Evolutionary conservation across 1,140 invertebrate genomes (phyloP).

Genomic region (Cecropterus lyciades): DNA sequence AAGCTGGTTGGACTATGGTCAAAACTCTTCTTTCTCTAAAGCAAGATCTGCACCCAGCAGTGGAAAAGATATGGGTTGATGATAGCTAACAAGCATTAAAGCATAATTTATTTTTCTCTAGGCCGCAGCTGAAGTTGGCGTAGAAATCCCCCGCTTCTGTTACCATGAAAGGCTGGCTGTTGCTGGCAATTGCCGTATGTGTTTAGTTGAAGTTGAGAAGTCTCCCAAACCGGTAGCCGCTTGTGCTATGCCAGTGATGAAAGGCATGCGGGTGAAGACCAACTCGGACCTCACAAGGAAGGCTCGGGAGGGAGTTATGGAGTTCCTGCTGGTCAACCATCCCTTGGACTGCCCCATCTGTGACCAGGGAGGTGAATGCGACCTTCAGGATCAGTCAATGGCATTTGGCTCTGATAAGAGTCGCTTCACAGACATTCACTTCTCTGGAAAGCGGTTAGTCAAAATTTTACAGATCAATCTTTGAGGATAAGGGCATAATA

Average conservation of each 20-base stretch:
- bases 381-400: constrained; percentile 99
- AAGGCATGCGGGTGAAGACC: constrained; percentile 97
- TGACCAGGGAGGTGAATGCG: constrained; percentile 99
- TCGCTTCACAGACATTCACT: constrained; percentile 96
- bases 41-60: no score
- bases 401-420: constrained; percentile 99
- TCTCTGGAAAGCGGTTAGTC: constrained; percentile 94
- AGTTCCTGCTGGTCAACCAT: constrained; percentile 99
- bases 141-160: constrained; percentile 99
- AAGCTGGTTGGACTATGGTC: no score
- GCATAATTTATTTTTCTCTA: constrained; percentile 46
- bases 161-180: constrained; percentile 99
- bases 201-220: constrained; percentile 99
- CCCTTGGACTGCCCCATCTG: constrained; percentile 99
- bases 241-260: constrained; percentile 99
- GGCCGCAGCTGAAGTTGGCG: constrained; percentile 97
- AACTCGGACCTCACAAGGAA: constrained; percentile 96
- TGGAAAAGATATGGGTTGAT: no score
- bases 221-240: constrained; percentile 97
- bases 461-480: no score
- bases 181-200: constrained; percentile 99
- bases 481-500: no score
- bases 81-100: not conserved
- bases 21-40: no score
- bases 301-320: constrained; percentile 99